Conservation (phyloP, 2,888 invertebrate genomes). For the Cepaea hortensis region DNA sequence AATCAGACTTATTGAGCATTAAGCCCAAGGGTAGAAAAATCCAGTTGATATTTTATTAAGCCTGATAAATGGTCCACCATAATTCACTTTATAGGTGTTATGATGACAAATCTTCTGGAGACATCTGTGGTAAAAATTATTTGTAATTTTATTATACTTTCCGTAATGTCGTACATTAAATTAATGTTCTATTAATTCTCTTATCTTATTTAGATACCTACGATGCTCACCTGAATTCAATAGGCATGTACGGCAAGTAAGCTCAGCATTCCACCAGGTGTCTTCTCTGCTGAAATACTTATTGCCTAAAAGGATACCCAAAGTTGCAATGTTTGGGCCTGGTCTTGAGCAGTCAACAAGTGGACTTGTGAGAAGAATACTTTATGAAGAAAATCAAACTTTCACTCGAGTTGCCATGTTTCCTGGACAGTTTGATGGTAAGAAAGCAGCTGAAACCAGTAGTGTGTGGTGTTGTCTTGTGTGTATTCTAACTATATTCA, state of each 20-base stretch:
- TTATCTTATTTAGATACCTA: slow-evolving; percentile 62
- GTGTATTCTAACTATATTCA: no score
- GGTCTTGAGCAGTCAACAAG: slow-evolving; percentile 68
- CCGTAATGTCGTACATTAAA: background rate
- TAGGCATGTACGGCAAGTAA: slow-evolving; percentile 55
- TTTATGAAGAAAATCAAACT: slow-evolving; percentile 57
- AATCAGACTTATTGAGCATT: no score
- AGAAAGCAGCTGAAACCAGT: no score
- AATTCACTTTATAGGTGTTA: no score
- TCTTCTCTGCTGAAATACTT: slow-evolving; percentile 64
- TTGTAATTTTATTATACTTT: background rate
- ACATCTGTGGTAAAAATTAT: no score
- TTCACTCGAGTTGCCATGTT: slow-evolving; percentile 64
- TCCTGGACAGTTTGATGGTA: slow-evolving; percentile 71
- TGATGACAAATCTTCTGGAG: no score
- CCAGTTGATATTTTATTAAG: no score
- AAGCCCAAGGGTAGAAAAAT: no score
- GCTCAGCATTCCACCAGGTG: slow-evolving; percentile 64
- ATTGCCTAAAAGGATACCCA: slow-evolving; percentile 67
- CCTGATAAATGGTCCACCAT: no score
- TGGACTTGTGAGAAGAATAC: slow-evolving; percentile 61
- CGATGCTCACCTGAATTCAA: slow-evolving; percentile 66
- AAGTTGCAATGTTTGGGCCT: slow-evolving; percentile 71
- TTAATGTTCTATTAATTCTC: background rate
- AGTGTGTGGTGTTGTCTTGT: no score